Conservation (phyloP, 2,113 vertebrate genomes). For the Sminthopsis crassicaudata region DNA sequence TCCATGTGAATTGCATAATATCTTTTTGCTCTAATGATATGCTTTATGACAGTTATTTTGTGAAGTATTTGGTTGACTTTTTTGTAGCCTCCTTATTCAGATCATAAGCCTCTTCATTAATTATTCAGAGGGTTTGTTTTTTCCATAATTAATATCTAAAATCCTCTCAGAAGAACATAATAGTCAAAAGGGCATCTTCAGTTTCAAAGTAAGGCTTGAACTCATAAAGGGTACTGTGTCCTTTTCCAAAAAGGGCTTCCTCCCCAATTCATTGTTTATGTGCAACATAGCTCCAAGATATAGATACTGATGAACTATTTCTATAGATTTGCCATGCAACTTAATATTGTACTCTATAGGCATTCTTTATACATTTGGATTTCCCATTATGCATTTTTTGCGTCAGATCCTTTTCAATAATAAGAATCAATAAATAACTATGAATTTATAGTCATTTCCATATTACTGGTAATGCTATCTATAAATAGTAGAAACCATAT, state of each 20-base stretch:
- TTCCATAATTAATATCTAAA: background rate
- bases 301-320: background rate
- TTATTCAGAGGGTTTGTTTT: background rate
- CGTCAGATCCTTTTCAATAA: background rate
- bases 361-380: background rate
- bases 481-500: background rate
- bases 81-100: background rate
- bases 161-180: background rate
- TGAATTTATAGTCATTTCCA: too few relatives aligned
- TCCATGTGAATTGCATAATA: background rate
- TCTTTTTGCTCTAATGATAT: background rate
- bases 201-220: background rate
- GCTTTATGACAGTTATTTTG: background rate
- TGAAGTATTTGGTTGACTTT: background rate
- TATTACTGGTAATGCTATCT: background rate
- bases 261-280: too few relatives aligned
- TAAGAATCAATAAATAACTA: too few relatives aligned
- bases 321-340: background rate
- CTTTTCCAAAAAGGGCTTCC: background rate
- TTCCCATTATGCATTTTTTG: background rate
- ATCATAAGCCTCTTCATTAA: background rate
- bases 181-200: background rate
- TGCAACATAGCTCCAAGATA: background rate
- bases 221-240: background rate
- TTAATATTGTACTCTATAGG: background rate